Evolutionary conservation across 1,140 invertebrate genomes (phyloP).

Genomic region (Protaetia brevitarsis): DNA sequence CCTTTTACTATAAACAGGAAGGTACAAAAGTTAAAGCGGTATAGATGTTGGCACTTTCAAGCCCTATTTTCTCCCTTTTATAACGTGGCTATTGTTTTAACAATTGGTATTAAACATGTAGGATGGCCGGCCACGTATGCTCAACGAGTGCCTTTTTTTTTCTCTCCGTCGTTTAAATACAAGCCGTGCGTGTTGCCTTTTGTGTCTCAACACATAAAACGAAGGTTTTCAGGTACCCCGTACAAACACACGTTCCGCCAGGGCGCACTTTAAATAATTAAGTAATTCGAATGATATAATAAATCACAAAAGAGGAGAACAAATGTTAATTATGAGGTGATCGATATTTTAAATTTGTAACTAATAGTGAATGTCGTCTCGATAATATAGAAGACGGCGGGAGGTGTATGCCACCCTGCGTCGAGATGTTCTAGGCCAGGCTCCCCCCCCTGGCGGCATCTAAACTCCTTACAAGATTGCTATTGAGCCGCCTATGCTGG

Average conservation of each 20-base stretch:
- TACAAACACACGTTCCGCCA: too few relatives aligned
- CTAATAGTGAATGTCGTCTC: constrained; percentile 44
- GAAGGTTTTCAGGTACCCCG: too few relatives aligned
- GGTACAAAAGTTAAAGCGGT: neutral
- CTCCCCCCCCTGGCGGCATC: constrained; percentile 27
- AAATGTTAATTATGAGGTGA: constrained; percentile 43
- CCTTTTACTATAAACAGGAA: constrained; percentile 1
- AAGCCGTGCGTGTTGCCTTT: too few relatives aligned
- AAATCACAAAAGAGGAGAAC: too few relatives aligned
- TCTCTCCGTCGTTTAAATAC: too few relatives aligned
- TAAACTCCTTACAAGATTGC: constrained; percentile 26
- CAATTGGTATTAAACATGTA: neutral
- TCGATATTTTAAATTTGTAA: constrained; percentile 45
- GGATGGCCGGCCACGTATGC: too few relatives aligned
- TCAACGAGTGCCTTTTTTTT: too few relatives aligned
- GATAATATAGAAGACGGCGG: constrained; percentile 35
- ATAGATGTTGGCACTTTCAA: neutral
- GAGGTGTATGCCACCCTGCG: constrained; percentile 26
- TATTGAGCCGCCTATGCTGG: constrained; percentile 29
- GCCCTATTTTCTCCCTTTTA: neutral
- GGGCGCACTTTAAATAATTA: too few relatives aligned
- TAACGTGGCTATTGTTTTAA: neutral
- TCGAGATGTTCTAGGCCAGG: constrained; percentile 22
- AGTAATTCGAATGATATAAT: too few relatives aligned
- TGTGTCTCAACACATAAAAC: too few relatives aligned